Evolutionary conservation across 2,797 vertebrate genomes (phyloP).

Genomic region (Cyclopterus lumpus): DNA sequence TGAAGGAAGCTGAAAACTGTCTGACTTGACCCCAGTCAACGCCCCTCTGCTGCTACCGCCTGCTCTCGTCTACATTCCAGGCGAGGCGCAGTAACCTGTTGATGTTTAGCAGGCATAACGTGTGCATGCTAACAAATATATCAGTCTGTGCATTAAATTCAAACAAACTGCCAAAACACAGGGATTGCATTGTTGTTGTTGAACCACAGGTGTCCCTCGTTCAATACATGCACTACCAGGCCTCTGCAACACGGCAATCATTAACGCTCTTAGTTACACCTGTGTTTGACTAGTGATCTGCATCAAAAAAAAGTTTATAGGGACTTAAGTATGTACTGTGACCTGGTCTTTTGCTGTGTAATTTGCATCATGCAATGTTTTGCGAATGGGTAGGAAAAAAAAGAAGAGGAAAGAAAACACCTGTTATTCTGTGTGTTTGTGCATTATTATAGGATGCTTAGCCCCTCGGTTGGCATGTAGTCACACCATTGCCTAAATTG

Average conservation of each 20-base stretch:
- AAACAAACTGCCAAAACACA: neutral
- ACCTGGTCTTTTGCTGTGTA: neutral
- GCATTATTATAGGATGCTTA: neutral
- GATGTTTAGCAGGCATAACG: neutral
- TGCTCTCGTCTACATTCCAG: too few relatives aligned
- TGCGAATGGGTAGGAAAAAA: neutral
- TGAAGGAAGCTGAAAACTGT: too few relatives aligned
- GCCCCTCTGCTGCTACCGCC: too few relatives aligned
- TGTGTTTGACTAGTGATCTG: neutral
- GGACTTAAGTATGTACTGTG: neutral
- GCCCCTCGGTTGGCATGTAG: neutral
- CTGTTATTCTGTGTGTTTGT: constrained; percentile 1
- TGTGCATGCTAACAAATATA: neutral
- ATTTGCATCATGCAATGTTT: neutral
- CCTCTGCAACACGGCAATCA: neutral
- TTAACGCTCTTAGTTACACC: neutral
- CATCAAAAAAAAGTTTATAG: neutral
- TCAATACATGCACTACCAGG: neutral
- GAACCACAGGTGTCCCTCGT: constrained; percentile 8
- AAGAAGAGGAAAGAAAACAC: too few relatives aligned
- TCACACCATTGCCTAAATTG: neutral
- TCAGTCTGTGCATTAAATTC: neutral
- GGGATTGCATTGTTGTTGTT: neutral
- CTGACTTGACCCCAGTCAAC: too few relatives aligned
- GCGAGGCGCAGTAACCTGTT: neutral